Base-by-base conservation (phyloP, 2,888 invertebrate genomes). In the Ormyrus pomaceus region DNA sequence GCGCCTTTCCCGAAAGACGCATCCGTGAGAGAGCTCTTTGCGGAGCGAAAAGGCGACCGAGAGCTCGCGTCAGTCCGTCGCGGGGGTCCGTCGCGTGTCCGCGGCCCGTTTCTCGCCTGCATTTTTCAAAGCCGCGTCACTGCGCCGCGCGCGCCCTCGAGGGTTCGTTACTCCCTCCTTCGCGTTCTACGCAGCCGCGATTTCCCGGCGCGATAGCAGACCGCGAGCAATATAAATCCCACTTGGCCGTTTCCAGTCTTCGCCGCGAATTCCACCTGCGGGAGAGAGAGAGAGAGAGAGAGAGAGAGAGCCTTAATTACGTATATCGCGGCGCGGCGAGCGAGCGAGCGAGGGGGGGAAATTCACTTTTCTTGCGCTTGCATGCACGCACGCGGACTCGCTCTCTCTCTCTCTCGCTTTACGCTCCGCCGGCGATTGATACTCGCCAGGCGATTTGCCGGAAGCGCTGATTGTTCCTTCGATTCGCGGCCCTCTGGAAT, bases 221-320 rank as follows among this genome's bases (percentile, higher is more conserved):
- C 45, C 56, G 13, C 56, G 13, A 19, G 19, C 19, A 19, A 2
- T 56, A 70, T 73, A 68, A 73, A 78, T 73, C 68, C 19, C 72
- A 77, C 53, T 78, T 66, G 61, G 72, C 68, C 72, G 46, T 73
- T 78, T 78, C 45, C 62, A 78, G 56, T 46, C 61, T 66, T 66
- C 59, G 19, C 1, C 46, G 53, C 53, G 65, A 66, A 77, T 66
- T 58, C 64, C 78, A 59, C 77, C 62, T 62, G 70, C 51, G 51
- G 51, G 53, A 19, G 19, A 19, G 19, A 19, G 19, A 19, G 13
- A n/a, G n/a, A n/a, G 53, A 19, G 19, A 19, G 19, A 19, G 1
- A 19, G 19, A 19, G 19, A 19, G 19, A 19, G 19, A 19, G 13
- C 69, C 50, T 75, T 70, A 70, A 70, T 75, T 79, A 34, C 66